phyloP scores from a whole-genome alignment of 2,113 vertebrate genomes.

The Lamprotornis superbus region DNA sequence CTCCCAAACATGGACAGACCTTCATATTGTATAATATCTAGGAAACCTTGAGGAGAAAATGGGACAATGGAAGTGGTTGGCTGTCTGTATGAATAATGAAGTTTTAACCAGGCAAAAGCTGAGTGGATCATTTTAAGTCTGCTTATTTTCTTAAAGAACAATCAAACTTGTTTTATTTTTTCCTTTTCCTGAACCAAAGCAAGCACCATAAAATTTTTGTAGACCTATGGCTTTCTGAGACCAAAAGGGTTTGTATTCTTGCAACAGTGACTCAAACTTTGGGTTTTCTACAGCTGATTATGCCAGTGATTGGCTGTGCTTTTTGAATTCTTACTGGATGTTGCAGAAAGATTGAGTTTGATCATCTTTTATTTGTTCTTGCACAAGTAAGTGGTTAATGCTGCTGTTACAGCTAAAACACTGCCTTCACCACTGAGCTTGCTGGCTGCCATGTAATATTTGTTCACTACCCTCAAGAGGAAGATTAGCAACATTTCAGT shows the following conservation, averaged over 20 bases:
- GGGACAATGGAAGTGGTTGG: neutral
- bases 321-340: neutral
- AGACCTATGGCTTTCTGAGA: neutral
- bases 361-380: neutral
- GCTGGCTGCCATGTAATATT: neutral
- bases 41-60: neutral
- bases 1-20: neutral
- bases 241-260: neutral
- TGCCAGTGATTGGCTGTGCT: neutral
- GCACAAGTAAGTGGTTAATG: neutral
- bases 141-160: neutral
- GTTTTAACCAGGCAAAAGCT: neutral
- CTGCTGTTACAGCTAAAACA: neutral
- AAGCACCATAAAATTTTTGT: neutral
- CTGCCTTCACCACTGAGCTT: neutral
- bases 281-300: neutral
- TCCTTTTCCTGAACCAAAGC: neutral
- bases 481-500: neutral
- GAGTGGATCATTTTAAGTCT: neutral
- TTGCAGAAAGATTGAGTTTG: neutral
- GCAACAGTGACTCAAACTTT: neutral
- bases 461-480: neutral
- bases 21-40: neutral
- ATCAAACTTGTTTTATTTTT: neutral
- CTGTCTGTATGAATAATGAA: neutral